A percentile compares a stretch with the other conserved stretches of the same genome.
phyloP scores from a whole-genome alignment of 2,888 invertebrate genomes.

The Noctua fimbriata region DNA sequence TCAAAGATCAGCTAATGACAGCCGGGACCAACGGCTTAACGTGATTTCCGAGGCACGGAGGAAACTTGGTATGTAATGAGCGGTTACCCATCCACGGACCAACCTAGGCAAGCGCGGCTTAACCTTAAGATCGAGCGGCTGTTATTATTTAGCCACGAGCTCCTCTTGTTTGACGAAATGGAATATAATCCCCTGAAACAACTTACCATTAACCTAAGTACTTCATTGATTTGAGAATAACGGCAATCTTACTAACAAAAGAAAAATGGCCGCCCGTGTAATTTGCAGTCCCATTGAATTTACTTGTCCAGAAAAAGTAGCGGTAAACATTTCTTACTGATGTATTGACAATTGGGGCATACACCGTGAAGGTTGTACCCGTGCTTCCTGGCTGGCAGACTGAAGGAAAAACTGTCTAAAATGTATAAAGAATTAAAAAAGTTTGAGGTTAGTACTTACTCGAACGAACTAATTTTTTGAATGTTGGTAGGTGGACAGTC shows the following conservation, averaged over 20 bases:
- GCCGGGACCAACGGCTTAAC: too few relatives aligned
- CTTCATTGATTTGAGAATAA: slow-evolving; percentile 12
- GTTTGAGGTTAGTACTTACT: not conserved
- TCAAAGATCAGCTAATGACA: too few relatives aligned
- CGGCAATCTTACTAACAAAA: slow-evolving; percentile 40
- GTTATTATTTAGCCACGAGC: too few relatives aligned
- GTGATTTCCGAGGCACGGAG: too few relatives aligned
- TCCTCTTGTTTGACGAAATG: not conserved
- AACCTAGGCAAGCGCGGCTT: too few relatives aligned
- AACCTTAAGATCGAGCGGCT: too few relatives aligned
- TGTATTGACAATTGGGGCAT: slow-evolving; percentile 60
- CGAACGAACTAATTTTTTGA: not conserved
- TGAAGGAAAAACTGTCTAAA: slow-evolving; percentile 48
- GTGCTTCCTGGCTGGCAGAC: slow-evolving; percentile 53
- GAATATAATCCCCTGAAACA: not conserved
- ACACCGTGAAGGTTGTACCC: slow-evolving; percentile 61
- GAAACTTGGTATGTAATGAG: too few relatives aligned
- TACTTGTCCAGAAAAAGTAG: slow-evolving; percentile 57
- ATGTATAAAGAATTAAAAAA: slow-evolving; percentile 35
- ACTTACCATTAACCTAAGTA: not conserved
- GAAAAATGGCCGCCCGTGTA: slow-evolving; percentile 38
- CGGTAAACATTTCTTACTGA: slow-evolving; percentile 52
- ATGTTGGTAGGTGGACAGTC: not conserved
- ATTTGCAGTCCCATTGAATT: slow-evolving; percentile 52
- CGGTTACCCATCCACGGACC: too few relatives aligned